Percentiles rank a stretch among this genome's conserved stretches.
These are phyloP conservation scores for Mechanitis messenoides DNA, from an alignment of 2,888 invertebrate genomes.

Conservation along the genomic window DNA sequence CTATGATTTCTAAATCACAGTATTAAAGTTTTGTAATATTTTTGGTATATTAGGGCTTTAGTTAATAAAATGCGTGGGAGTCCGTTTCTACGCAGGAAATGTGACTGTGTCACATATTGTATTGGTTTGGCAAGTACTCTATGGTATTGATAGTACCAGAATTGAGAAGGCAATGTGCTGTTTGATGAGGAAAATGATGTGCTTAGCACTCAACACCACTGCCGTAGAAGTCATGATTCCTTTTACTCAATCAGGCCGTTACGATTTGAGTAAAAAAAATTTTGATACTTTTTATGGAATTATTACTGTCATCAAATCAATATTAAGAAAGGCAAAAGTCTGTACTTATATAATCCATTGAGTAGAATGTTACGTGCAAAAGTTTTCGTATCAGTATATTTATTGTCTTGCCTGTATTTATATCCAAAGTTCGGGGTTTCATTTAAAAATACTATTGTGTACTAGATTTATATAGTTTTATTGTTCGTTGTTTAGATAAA, in stretches of 20 bases:
- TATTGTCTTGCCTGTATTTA: conserved; percentile 22
- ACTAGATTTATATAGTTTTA: conserved; percentile 8
- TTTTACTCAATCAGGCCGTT: conserved; percentile 39
- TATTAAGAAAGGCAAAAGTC: conserved; percentile 9
- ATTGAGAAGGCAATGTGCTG: conserved; percentile 42
- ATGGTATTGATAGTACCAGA: conserved; percentile 52
- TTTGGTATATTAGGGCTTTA: conserved; percentile 35
- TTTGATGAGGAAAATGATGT: conserved; percentile 63
- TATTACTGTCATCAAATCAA: too few species aligned
- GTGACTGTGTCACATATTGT: conserved; percentile 39
- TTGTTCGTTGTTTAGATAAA: conserved; percentile 8
- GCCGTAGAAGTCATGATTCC: conserved; percentile 68
- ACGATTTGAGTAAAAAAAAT: too few species aligned
- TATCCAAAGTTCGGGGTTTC: conserved; percentile 23
- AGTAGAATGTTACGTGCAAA: conserved; percentile 21
- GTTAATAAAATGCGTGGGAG: conserved; percentile 36
- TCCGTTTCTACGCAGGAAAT: conserved; percentile 69
- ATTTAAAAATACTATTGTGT: conserved; percentile 15
- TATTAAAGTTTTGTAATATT: conserved; percentile 41
- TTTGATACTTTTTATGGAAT: too few species aligned
- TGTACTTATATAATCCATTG: conserved; percentile 21
- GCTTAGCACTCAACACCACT: conserved; percentile 61
- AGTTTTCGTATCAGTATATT: conserved; percentile 27
- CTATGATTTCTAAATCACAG: conserved; percentile 51
- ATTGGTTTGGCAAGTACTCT: conserved; percentile 58